Evolutionary conservation across 2,113 vertebrate genomes (phyloP).

Genomic region (Heptranchias perlo): DNA sequence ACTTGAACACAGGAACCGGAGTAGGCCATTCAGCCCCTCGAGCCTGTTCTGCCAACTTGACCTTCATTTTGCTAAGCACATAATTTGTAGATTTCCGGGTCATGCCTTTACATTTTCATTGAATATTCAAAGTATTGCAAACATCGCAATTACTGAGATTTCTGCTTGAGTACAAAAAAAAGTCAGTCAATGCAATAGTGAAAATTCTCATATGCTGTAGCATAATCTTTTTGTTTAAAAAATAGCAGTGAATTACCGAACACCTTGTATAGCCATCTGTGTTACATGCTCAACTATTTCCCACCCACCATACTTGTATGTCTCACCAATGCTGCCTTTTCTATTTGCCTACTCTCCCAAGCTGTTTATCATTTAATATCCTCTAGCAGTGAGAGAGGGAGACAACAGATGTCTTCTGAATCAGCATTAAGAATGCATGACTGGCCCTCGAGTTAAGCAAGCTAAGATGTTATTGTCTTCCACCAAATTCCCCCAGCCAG

Average conservation of each 20-base stretch:
- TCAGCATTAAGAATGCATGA: background rate
- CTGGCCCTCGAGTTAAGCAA: background rate
- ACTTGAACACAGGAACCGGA: too few relatives aligned
- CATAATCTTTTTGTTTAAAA: background rate
- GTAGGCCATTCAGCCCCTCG: too few relatives aligned
- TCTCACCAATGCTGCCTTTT: background rate
- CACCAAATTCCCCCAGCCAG: background rate
- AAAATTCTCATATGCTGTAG: background rate
- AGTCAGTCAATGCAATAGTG: too few relatives aligned
- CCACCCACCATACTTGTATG: background rate
- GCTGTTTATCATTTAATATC: background rate
- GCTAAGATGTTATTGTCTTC: background rate
- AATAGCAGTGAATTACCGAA: background rate
- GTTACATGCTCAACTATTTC: background rate
- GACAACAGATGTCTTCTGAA: background rate
- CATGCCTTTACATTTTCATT: too few relatives aligned
- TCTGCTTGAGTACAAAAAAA: too few relatives aligned
- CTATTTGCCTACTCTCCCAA: background rate
- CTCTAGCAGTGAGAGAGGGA: background rate
- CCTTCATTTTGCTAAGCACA: too few relatives aligned
- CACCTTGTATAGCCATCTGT: background rate
- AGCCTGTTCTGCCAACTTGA: too few relatives aligned
- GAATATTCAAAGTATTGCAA: too few relatives aligned
- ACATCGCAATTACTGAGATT: too few relatives aligned
- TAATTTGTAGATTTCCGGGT: too few relatives aligned